Conservation (phyloP, 2,888 invertebrate species). For the Iselma pallidipennis region DNA sequence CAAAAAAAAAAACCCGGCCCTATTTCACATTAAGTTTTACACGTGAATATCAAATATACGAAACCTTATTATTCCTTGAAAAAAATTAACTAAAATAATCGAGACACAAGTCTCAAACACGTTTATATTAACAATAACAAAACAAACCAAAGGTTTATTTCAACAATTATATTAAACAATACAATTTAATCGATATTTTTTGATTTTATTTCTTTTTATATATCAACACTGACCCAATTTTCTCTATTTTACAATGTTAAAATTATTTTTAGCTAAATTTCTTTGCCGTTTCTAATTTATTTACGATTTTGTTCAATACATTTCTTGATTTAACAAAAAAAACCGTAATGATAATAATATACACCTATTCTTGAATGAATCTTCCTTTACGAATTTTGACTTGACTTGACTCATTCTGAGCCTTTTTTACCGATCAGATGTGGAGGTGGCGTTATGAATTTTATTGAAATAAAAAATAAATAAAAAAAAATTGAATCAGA, state of each 20-base stretch:
- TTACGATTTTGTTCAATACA: neutral
- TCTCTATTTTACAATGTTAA: neutral
- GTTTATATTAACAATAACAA: neutral
- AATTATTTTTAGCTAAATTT: neutral
- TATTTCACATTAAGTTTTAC: slow-evolving; percentile 10
- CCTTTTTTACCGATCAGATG: no score
- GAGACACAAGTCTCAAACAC: neutral
- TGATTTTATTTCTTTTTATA: neutral
- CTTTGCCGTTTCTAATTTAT: neutral
- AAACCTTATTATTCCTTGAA: slow-evolving; percentile 9
- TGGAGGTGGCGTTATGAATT: no score
- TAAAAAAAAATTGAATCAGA: no score
- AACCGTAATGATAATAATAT: no score
- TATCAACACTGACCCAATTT: neutral
- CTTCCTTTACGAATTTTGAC: no score
- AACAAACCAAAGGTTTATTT: neutral
- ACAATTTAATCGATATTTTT: neutral
- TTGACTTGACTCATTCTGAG: no score
- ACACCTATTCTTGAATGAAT: neutral
- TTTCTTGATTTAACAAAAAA: neutral
- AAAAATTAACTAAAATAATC: neutral
- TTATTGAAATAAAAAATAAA: no score
- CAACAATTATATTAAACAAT: neutral
- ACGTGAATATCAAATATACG: slow-evolving; percentile 9
- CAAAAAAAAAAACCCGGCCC: slow-evolving; percentile 10